phyloP scores from a whole-genome alignment of 2,113 vertebrate species.

The Bucco capensis region DNA sequence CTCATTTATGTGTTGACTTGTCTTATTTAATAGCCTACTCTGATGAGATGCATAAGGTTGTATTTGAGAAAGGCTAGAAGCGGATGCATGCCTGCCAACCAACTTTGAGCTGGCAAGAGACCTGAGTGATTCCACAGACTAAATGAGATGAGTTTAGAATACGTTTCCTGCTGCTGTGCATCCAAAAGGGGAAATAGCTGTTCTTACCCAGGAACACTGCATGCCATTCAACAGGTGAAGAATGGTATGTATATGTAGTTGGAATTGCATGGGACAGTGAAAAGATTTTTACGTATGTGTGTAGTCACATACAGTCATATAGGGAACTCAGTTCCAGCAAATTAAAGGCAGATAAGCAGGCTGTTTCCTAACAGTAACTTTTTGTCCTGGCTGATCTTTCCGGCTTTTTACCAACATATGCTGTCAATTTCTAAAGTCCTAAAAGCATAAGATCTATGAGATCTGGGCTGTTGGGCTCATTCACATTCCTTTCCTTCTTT shows the following conservation, averaged over 20 bases:
- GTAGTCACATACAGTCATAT: not conserved
- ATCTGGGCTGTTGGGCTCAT: not conserved
- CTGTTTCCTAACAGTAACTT: not conserved
- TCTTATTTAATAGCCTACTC: not conserved
- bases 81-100: not conserved
- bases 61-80: not conserved
- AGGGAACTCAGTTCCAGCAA: not conserved
- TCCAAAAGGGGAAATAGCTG: not conserved
- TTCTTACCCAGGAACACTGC: not conserved
- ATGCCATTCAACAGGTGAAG: not conserved
- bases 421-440: not conserved
- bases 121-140: not conserved
- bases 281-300: not conserved
- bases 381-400: not conserved
- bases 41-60: not conserved
- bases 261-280: not conserved
- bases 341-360: not conserved
- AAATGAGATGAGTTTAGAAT: not conserved
- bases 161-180: not conserved
- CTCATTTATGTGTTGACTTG: not conserved
- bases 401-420: not conserved
- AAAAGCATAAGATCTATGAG: not conserved
- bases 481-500: conserved; percentile 6
- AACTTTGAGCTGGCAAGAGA: not conserved
- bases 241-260: not conserved